These are phyloP conservation scores for Mohoua ochrocephala DNA, from an alignment of 2,113 vertebrate genomes.

Conservation along the genomic window DNA sequence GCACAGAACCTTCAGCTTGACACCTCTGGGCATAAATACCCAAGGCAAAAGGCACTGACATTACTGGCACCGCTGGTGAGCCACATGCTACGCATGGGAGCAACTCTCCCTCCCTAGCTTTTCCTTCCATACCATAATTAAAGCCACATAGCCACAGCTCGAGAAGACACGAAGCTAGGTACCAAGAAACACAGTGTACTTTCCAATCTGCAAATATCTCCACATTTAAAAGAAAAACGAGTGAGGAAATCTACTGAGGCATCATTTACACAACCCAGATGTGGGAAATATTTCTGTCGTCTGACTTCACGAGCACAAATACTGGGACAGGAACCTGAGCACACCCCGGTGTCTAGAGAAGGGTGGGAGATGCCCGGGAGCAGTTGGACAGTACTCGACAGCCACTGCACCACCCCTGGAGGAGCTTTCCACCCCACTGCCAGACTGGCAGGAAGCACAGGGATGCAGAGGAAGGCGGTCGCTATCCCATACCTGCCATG, in stretches of 20 bases:
- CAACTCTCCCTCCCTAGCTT: not conserved
- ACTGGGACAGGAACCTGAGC: not conserved
- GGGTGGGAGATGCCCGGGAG: not conserved
- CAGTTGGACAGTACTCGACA: fast-evolving
- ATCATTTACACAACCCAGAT: not conserved
- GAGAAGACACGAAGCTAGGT: fast-evolving
- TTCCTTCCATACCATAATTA: not conserved
- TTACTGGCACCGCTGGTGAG: not conserved
- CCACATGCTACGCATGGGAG: fast-evolving
- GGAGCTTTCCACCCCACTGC: not conserved
- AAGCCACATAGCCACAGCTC: fast-evolving
- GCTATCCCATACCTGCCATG: fast-evolving
- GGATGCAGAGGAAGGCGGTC: not conserved
- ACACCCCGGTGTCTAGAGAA: not conserved
- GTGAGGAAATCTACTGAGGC: not conserved
- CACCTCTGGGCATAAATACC: not conserved
- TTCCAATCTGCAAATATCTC: not conserved
- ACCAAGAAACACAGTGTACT: not conserved
- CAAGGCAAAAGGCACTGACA: fast-evolving
- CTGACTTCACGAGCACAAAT: fast-evolving
- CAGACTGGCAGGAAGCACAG: not conserved
- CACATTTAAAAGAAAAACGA: not conserved
- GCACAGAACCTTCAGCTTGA: not conserved
- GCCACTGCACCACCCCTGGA: fast-evolving
- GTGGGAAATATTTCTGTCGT: not conserved